Evolutionary conservation across 2,888 invertebrate species (phyloP), one percentile per base, ranked within the genome.

Genomic region (Temnothorax unifasciatus): DNA sequence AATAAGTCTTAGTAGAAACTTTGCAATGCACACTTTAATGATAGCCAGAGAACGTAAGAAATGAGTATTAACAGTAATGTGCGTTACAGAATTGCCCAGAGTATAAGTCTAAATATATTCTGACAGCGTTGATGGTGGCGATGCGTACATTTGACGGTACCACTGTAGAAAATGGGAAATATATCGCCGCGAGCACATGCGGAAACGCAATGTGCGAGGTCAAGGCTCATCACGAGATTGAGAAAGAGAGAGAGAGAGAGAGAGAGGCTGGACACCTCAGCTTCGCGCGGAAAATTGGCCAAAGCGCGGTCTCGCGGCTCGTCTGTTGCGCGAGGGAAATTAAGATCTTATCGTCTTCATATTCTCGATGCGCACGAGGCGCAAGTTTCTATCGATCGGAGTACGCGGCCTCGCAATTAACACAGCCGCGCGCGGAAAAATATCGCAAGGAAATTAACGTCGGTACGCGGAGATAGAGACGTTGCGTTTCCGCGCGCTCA

Each of bases 161-260:
- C 9, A 44, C 2, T 13, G 29, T 18, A 34, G 34, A 77, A 77
- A 34, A 38, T 21, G 50, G 52, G 50, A 82, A 82, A 82, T 54
- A 44, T 64, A 76, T 54, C 57, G 64, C 15, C 29, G 66, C n/a
- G 50, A 25, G 63, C 82, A 34, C 4, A 83, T 71, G 73, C 86
- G 85, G 88, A 77, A 83, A 83, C 25, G 68, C 68, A 38, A 57
- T 85, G 66, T 79, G 66, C 63, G 77, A 25, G 75, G 61, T 87
- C 85, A 61, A 41, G 64, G 59, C 25, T 47, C 52, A 47, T n/a
- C 11, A 1, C 21, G 25, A 68, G 77, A 79, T 47, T 63, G 47
- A 75, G 74, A 61, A 52, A 25, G 54, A 73, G 54, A 71, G 21
- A 21, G 21, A 25, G 54, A 73, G 54, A 71, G 21, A 21, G 21